A percentile compares a stretch with the other conserved stretches of the same genome.
phyloP scores from a whole-genome alignment of 1,140 invertebrate species.

The Paraescarpia echinospica region DNA sequence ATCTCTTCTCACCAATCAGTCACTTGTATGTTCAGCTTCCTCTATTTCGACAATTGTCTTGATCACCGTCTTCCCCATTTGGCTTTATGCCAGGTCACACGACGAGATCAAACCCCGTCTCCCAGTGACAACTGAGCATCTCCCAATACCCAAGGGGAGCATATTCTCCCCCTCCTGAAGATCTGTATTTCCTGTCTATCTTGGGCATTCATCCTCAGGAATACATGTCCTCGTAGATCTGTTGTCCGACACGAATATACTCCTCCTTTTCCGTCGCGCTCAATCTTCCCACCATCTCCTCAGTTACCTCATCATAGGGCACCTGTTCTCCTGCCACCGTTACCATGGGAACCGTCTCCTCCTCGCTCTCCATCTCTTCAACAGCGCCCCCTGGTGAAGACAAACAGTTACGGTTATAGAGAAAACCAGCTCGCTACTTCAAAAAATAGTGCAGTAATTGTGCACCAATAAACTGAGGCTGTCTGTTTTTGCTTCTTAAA shows the following conservation, averaged over 20 bases:
- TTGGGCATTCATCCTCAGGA: slow-evolving; percentile 42
- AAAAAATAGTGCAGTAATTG: too few relatives aligned
- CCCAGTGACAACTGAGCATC: not conserved
- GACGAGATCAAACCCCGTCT: not conserved
- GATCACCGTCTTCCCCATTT: not conserved
- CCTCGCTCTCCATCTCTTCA: slow-evolving; percentile 78
- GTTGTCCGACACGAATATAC: slow-evolving; percentile 91
- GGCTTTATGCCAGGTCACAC: not conserved
- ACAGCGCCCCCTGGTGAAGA: slow-evolving; percentile 53
- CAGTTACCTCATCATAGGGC: slow-evolving; percentile 77
- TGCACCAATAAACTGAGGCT: too few relatives aligned
- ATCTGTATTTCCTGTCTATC: not conserved
- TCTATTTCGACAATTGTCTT: too few relatives aligned
- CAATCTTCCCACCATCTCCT: slow-evolving; percentile 86
- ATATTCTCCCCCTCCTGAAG: not conserved
- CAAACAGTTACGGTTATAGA: slow-evolving; percentile 50
- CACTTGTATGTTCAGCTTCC: too few relatives aligned
- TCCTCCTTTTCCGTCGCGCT: slow-evolving; percentile 88
- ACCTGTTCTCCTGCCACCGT: slow-evolving; percentile 77
- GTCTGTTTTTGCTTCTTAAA: too few relatives aligned
- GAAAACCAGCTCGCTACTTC: not conserved
- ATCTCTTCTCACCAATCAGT: too few relatives aligned
- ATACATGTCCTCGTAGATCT: slow-evolving; percentile 72
- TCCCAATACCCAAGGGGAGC: not conserved
- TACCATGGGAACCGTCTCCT: slow-evolving; percentile 75